These are phyloP conservation scores for Eucera pruinosa DNA, from an alignment of 2,888 invertebrate genomes.

Conservation along the genomic window DNA sequence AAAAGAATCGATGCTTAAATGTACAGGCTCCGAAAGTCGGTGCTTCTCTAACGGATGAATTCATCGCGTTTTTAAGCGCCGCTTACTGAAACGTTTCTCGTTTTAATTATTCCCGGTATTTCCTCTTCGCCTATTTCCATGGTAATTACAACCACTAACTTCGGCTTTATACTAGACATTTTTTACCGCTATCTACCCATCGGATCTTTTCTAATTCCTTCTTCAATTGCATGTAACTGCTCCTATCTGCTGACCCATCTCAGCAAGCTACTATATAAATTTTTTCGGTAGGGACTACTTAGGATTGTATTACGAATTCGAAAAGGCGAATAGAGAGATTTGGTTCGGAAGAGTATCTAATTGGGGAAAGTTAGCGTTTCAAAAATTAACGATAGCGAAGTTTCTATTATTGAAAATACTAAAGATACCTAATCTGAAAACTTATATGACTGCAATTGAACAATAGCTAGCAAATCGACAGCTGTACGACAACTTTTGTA, in stretches of 20 bases:
- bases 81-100: constrained; percentile 49
- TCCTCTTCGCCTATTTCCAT: constrained; percentile 50
- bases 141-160: constrained; percentile 6
- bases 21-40: constrained; percentile 46
- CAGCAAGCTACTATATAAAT: background rate
- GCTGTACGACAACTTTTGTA: no score
- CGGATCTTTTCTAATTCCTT: constrained; percentile 12
- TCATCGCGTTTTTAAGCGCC: constrained; percentile 38
- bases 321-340: background rate
- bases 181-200: background rate
- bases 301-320: background rate
- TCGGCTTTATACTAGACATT: constrained; percentile 7
- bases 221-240: background rate
- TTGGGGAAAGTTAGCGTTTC: no score
- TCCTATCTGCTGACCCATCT: background rate
- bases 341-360: no score
- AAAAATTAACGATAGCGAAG: background rate
- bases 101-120: constrained; percentile 64
- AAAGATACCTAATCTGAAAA: background rate
- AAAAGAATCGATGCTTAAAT: constrained; percentile 61
- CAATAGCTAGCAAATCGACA: background rate
- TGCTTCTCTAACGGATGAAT: constrained; percentile 48
- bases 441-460: background rate
- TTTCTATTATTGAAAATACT: background rate
- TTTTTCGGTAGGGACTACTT: background rate